Conservation (phyloP, 2,797 vertebrate genomes). For the Sebastes minor region DNA sequence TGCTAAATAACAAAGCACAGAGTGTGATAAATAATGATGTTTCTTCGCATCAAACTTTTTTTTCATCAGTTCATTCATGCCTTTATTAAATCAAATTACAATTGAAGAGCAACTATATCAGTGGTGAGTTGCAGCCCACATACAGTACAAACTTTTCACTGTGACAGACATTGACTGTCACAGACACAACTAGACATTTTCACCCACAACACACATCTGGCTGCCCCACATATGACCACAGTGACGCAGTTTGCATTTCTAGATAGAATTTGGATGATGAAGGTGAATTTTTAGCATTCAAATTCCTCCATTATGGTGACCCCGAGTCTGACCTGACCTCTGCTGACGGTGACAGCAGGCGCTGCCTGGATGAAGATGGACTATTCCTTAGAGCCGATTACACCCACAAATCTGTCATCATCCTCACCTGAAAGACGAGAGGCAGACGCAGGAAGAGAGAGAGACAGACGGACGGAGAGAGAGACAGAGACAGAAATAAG, state of each 20-base stretch:
- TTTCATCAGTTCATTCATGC: too few species aligned
- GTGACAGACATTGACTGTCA: neutral
- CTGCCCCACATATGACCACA: too few species aligned
- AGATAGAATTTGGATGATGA: neutral
- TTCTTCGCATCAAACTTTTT: too few species aligned
- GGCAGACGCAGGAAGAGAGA: constrained; percentile 49
- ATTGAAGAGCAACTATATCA: too few species aligned
- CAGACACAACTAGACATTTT: too few species aligned
- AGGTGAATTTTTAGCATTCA: neutral
- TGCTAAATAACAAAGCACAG: too few species aligned
- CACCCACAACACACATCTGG: too few species aligned
- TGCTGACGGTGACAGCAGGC: constrained; percentile 32
- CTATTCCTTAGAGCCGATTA: constrained; percentile 37
- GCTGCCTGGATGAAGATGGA: constrained; percentile 54
- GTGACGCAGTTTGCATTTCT: neutral
- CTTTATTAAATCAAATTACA: too few species aligned
- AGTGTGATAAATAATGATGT: too few species aligned
- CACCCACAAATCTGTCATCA: constrained; percentile 61
- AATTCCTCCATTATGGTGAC: constrained; percentile 8
- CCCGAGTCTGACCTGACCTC: constrained; percentile 51
- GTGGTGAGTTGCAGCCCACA: too few species aligned
- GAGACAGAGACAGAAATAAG: constrained; percentile 19
- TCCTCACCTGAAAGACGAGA: constrained; percentile 71
- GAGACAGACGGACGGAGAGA: constrained; percentile 10
- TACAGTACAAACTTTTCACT: neutral